phyloP scores from a whole-genome alignment of 2,113 vertebrate species.

The Solenodon paradoxus region DNA sequence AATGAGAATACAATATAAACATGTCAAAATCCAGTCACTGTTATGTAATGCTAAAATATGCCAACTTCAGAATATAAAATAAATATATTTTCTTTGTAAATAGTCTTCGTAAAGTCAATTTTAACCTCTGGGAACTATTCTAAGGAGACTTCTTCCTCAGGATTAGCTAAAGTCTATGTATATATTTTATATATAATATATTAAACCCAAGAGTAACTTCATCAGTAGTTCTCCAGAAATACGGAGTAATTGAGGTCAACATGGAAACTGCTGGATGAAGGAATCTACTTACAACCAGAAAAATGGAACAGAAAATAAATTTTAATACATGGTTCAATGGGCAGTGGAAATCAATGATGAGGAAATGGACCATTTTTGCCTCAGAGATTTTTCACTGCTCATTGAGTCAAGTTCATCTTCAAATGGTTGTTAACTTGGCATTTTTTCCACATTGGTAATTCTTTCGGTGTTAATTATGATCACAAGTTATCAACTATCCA shows the following conservation, averaged over 20 bases:
- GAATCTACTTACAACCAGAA: background rate
- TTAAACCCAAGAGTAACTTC: background rate
- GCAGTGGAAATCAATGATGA: background rate
- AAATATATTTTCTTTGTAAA: background rate
- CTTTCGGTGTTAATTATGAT: background rate
- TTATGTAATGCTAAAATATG: background rate
- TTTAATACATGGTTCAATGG: background rate
- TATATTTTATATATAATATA: background rate
- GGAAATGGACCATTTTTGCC: slow-evolving; percentile 19
- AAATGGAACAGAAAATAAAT: background rate
- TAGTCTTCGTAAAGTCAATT: background rate
- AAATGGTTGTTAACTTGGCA: background rate
- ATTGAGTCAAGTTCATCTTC: background rate
- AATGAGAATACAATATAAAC: background rate
- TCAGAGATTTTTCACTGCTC: slow-evolving; percentile 31
- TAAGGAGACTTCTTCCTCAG: background rate
- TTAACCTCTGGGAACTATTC: background rate
- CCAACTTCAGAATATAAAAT: background rate
- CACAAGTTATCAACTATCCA: background rate
- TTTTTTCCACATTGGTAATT: slow-evolving; percentile 6
- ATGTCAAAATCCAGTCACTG: background rate
- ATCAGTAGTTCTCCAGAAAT: background rate
- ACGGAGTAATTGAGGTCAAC: background rate
- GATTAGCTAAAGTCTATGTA: background rate
- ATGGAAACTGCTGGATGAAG: background rate